Evolutionary conservation across 2,113 vertebrate species (phyloP).

Genomic region (Corythaixoides concolor): DNA sequence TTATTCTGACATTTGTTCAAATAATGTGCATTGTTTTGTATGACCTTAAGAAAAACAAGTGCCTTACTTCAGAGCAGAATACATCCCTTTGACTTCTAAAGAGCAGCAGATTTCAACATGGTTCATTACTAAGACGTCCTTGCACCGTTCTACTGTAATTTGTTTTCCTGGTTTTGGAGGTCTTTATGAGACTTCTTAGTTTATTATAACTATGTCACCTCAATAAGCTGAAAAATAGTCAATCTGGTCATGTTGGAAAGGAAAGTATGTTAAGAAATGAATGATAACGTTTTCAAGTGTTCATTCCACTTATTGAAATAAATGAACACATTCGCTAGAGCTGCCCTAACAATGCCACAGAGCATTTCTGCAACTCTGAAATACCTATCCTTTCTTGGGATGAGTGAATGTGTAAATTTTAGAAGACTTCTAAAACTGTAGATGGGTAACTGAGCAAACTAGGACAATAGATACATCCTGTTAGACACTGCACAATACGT

Average conservation of each 20-base stretch:
- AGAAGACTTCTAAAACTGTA: neutral
- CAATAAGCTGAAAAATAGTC: neutral
- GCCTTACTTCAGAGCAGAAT: conserved; percentile 23
- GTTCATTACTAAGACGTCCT: neutral
- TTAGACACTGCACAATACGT: neutral
- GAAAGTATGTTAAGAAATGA: neutral
- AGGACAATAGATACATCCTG: neutral
- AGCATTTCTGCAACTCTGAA: neutral
- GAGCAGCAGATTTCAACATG: neutral
- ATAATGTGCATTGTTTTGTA: conserved; percentile 32
- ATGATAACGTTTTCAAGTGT: neutral
- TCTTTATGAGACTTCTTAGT: neutral
- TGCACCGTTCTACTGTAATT: neutral
- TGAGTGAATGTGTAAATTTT: neutral
- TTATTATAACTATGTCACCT: neutral
- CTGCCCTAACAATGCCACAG: rapidly evolving
- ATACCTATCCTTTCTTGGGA: neutral
- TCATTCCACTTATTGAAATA: neutral
- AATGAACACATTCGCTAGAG: neutral
- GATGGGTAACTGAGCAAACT: neutral
- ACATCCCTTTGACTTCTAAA: neutral
- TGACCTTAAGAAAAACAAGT: conserved; percentile 51
- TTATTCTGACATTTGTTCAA: conserved; percentile 66
- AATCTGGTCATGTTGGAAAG: neutral
- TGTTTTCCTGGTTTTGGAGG: neutral